A percentile compares a stretch with the other conserved stretches of the same genome.
Conservation (phyloP, 2,797 vertebrate genomes). For the Garrulus glandarius region DNA sequence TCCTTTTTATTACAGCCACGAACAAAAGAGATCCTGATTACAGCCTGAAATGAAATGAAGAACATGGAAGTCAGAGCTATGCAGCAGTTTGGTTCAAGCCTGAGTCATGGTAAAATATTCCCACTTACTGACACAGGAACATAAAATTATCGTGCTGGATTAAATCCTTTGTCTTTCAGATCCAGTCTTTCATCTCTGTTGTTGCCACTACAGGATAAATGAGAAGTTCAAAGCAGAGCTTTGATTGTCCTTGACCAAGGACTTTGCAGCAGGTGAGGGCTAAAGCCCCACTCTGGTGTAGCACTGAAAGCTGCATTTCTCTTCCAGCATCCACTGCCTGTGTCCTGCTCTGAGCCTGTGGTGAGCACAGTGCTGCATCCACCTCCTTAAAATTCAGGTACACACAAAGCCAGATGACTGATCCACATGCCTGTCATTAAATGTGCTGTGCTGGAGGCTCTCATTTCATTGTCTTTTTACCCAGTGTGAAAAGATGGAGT, state of each 20-base stretch:
- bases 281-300: not conserved
- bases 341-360: not conserved
- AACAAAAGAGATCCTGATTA: not conserved
- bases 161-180: constrained; percentile 10
- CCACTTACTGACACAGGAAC: not conserved
- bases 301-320: not conserved
- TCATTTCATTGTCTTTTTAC: not conserved
- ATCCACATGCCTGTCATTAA: not conserved
- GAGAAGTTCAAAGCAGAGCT: not conserved
- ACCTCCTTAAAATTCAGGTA: not conserved
- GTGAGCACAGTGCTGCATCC: not conserved
- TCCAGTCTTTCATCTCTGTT: not conserved
- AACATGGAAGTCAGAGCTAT: not conserved
- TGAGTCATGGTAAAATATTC: not conserved
- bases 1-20: not conserved
- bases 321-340: not conserved
- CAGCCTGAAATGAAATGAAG: not conserved
- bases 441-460: not conserved
- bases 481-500: not conserved
- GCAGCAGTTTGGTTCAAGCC: not conserved
- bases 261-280: constrained; percentile 33
- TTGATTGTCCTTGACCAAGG: constrained; percentile 46
- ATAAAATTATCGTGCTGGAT: not conserved
- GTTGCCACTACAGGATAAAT: not conserved
- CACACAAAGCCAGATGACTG: not conserved